A percentile compares a stretch with the other conserved stretches of the same genome.
These are phyloP conservation scores for Protonemura montana DNA, from an alignment of 2,888 invertebrate genomes.

Conservation along the genomic window DNA sequence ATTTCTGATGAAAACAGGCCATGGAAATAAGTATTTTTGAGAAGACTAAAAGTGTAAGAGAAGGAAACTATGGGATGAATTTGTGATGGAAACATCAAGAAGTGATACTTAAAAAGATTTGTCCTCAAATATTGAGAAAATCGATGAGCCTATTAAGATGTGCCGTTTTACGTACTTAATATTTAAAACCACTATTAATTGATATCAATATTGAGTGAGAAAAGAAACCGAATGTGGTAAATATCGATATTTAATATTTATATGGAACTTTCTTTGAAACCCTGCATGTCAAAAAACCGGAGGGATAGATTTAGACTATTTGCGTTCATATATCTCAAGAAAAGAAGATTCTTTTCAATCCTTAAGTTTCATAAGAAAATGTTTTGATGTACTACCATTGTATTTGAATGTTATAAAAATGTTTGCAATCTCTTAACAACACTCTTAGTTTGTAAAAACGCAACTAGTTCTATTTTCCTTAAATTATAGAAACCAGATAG, in stretches of 20 bases:
- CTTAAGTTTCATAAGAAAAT: conserved; percentile 19
- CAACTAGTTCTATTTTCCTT: neutral
- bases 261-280: neutral
- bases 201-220: neutral
- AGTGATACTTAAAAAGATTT: conserved; percentile 7
- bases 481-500: neutral
- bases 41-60: neutral
- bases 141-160: conserved; percentile 3
- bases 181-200: neutral
- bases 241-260: conserved; percentile 7
- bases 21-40: conserved; percentile 3
- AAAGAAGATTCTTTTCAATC: neutral
- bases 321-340: neutral
- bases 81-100: conserved; percentile 7
- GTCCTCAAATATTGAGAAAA: neutral
- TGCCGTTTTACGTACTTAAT: conserved; percentile 1
- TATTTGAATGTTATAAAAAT: conserved; percentile 13
- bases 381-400: conserved; percentile 22
- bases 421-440: neutral
- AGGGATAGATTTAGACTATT: neutral
- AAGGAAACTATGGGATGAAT: neutral
- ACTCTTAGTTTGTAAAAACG: conserved; percentile 15
- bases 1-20: neutral
- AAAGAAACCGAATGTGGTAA: neutral
- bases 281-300: neutral